Conservation (phyloP, 2,113 vertebrate species). For the Epinephelus lanceolatus region DNA sequence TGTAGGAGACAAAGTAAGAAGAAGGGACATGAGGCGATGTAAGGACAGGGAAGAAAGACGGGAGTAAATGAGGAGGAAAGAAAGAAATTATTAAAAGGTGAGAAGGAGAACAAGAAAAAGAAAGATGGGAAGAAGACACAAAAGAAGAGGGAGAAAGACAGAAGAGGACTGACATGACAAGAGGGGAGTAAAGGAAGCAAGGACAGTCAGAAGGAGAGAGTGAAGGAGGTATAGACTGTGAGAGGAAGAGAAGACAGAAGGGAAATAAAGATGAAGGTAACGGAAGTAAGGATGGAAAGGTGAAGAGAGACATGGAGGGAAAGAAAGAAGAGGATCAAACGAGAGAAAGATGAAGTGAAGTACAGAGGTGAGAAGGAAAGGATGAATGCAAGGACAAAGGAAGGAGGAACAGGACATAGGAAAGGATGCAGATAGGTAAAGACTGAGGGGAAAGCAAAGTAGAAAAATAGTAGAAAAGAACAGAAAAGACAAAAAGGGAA, state of each 20-base stretch:
- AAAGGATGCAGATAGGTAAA: neutral
- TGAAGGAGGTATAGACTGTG: no score
- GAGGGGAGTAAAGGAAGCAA: neutral
- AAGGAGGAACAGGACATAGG: neutral
- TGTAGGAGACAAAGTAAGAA: no score
- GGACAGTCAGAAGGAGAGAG: no score
- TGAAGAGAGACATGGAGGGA: no score
- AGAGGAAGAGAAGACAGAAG: no score
- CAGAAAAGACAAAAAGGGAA: neutral
- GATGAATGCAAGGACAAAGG: neutral
- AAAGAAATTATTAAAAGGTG: no score
- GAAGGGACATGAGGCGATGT: neutral
- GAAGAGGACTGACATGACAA: neutral
- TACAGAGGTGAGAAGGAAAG: neutral
- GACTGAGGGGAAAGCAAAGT: neutral
- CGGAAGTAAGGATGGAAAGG: neutral
- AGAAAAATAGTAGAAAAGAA: no score
- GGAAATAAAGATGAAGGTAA: no score
- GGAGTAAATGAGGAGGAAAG: neutral
- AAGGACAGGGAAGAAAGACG: neutral
- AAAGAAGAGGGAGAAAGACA: no score
- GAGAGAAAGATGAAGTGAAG: neutral
- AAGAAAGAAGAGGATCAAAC: neutral
- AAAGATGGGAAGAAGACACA: no score
- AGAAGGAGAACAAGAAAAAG: no score